Evolutionary conservation across 2,113 vertebrate genomes (phyloP), one percentile per base, ranked within the genome.

Genomic region (Apeltes quadracus): DNA sequence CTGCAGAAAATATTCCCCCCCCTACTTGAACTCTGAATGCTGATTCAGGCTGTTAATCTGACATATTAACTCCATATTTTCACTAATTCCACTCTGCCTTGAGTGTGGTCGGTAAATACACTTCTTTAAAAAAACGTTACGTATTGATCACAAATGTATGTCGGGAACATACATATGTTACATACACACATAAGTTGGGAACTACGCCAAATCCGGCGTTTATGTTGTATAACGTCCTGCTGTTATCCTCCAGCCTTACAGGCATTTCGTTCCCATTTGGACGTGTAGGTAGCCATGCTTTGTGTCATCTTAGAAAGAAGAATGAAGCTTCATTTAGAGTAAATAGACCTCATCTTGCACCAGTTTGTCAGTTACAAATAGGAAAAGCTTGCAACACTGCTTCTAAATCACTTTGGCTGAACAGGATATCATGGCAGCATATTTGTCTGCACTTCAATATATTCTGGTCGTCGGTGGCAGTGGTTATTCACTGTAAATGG

Each of bases 11-110:
- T 48, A 71, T 80, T 55, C 64, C 72, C 63, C 38, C 71, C 43
- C 43, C 44, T 72, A 65, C 48, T 58, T 76, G 54, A 86, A 86
- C 76, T 87, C 87, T 87, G 65, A 86, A 87, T 83, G 87, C 84
- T 91, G 89, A 91, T 90, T 88, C 79, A 78, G 83, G 56, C 85
- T 83, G 78, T 87, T 92, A 91, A 91, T 92, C 85, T 91, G 83
- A 87, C 76, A 81, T 84, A 89, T 89, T 88, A 87, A 90, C 89
- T 86, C 82, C 78, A 88, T 79, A 90, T 89, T 86, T 92, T 84
- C 66, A 72, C 61, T 87, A 84, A 89, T 88, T 83, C 78, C 61
- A 76, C 58, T 81, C 56, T 69, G 83, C 75, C 69, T 29, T 53
- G 62, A 51, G 53, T 3, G 11, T 39, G 5, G 2, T 38, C 1